These are phyloP conservation scores for Caenorhabditis briggsae DNA, from an alignment of 1,140 invertebrate species.

Conservation along the genomic window DNA sequence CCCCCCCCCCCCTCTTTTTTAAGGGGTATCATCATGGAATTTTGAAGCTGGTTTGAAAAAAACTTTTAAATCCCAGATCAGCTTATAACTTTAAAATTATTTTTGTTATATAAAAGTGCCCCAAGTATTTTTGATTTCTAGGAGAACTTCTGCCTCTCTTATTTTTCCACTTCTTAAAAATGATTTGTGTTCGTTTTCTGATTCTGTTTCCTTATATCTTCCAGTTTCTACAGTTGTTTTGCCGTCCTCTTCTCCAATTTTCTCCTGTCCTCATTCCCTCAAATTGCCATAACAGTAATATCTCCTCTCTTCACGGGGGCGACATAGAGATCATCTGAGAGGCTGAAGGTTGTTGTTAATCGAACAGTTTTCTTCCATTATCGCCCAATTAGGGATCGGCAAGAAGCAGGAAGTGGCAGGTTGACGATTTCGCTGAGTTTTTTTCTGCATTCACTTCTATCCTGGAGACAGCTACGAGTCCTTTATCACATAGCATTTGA, in stretches of 20 bases:
- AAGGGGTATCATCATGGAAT: no score
- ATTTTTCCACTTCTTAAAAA: background rate
- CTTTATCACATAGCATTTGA: conserved; percentile 45
- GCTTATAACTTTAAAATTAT: background rate
- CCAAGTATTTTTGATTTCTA: no score
- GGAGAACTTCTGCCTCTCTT: no score
- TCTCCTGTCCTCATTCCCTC: background rate
- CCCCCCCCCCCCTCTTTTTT: background rate
- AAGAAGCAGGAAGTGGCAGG: conserved; percentile 50
- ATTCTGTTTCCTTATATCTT: conserved; percentile 29
- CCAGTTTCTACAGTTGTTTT: conserved; percentile 45
- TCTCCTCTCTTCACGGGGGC: background rate
- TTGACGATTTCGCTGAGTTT: conserved; percentile 28
- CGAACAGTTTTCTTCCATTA: conserved; percentile 32
- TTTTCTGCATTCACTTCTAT: background rate
- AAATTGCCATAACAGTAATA: conserved; percentile 50
- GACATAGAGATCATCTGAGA: background rate
- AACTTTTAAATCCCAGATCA: conserved; percentile 29
- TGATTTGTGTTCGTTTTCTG: background rate
- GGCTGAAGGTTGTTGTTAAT: conserved; percentile 45
- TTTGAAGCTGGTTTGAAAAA: background rate
- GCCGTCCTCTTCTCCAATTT: background rate
- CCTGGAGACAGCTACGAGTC: conserved; percentile 12
- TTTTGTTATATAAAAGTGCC: background rate
- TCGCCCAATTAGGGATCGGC: conserved; percentile 41